Conservation (phyloP, 2,797 vertebrate species). For the Diglossa cyanea region DNA sequence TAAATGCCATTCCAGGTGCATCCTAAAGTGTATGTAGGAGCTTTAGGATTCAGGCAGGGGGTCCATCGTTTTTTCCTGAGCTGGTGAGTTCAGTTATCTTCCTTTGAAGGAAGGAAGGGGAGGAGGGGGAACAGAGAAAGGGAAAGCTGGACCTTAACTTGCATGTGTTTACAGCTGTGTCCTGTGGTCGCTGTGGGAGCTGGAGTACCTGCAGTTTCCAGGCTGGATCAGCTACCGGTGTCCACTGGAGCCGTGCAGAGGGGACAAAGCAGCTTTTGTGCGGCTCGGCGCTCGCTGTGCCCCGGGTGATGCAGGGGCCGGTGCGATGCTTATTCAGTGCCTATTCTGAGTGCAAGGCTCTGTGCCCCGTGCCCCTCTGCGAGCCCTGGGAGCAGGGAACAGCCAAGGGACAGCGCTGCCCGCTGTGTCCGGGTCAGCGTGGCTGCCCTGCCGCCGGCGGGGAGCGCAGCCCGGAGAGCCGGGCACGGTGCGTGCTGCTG, state of each 20-base stretch:
- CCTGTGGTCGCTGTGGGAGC: background rate
- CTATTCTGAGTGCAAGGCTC: background rate
- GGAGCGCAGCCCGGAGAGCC: background rate
- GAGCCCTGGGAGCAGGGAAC: background rate
- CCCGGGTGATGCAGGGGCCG: accelerated
- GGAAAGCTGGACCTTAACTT: background rate
- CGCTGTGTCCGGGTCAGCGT: background rate
- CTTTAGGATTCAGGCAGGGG: background rate
- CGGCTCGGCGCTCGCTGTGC: accelerated
- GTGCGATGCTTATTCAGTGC: accelerated
- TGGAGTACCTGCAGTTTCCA: background rate
- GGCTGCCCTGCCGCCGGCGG: background rate
- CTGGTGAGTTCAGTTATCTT: background rate
- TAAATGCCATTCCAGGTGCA: background rate
- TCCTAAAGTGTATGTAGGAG: background rate
- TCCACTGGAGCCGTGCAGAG: background rate
- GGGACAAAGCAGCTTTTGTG: background rate
- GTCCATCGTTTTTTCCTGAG: background rate
- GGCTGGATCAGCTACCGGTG: background rate
- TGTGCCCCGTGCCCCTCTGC: background rate
- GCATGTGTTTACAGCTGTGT: background rate
- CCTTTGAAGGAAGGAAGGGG: background rate
- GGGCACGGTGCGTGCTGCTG: background rate
- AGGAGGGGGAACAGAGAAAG: background rate
- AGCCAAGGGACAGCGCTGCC: background rate